Evolutionary conservation across 2,888 invertebrate genomes (phyloP), one percentile per base, ranked within the genome.

Genomic region (Sturmia bella): DNA sequence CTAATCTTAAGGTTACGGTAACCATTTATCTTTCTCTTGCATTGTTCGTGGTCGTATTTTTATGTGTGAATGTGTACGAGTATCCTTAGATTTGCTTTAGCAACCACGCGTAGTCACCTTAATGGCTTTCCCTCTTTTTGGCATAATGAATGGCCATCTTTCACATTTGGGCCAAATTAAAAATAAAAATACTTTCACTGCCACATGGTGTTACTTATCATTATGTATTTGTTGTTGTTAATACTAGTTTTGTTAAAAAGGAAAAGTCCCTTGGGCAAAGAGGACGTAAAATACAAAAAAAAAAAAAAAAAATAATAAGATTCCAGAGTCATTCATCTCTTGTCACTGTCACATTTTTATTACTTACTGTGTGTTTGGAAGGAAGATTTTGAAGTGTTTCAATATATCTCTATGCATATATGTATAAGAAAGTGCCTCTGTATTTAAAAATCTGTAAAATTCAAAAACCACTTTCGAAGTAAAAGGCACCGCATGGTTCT

Each of bases 151-250:
- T 73, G 72, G 78, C 69, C 57, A 61, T 78, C 81, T 69, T 80
- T 68, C 68, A 80, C 78, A 78, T 75, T 76, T 87, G 87, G 86
- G 87, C 86, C 87, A 84, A 79, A 84, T 82, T 85, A 85, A 85
- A 84, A 81, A 83, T 83, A 85, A 84, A 85, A 86, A 83, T 86
- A 87, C 87, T 87, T 87, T 86, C 85, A 83, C 85, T 86, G 83
- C 75, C 84, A 76, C 82, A 82, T 78, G 82, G 73, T 82, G 70
- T 75, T 50, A 43, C 63, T 73, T 81, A 81, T 77, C 68, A 57
- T 69, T 69, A 50, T 54, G 37, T 75, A 48, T 24, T 39, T 59
- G 48, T 56, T 64, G 32, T 54, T 48, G 39, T 57, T 64, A 21
- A 66, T 66, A 45, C 45, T 68, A 32, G 32, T 32, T 43, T 59